Conservation (phyloP, 1,140 invertebrate genomes). For the Ostrea edulis region DNA sequence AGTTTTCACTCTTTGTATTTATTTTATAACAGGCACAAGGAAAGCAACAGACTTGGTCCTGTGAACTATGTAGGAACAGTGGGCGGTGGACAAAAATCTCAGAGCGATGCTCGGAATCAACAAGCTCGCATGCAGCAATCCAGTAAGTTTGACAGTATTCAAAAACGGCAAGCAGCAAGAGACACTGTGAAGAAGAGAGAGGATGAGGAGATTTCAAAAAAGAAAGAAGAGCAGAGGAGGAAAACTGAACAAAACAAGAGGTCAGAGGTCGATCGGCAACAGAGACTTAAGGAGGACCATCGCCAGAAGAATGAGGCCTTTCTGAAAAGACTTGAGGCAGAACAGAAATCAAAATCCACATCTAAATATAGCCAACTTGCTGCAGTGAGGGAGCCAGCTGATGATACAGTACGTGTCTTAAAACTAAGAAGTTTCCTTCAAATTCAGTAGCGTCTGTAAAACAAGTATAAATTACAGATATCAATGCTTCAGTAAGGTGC, state of each 20-base stretch:
- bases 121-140: not conserved
- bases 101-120: not conserved
- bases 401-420: not conserved
- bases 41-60: slow-evolving; percentile 15
- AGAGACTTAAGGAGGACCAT: not conserved
- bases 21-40: slow-evolving; percentile 24
- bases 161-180: slow-evolving; percentile 10
- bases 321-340: slow-evolving; percentile 2
- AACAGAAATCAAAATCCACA: slow-evolving; percentile 15
- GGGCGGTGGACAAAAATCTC: slow-evolving; percentile 24
- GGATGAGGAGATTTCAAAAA: slow-evolving; percentile 14
- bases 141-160: slow-evolving; percentile 11
- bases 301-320: slow-evolving; percentile 20
- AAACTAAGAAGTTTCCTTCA: not conserved
- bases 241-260: not conserved
- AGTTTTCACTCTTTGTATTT: not conserved
- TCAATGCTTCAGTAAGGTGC: no score
- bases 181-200: slow-evolving; percentile 7
- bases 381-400: not conserved
- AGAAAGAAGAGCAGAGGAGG: slow-evolving; percentile 16
- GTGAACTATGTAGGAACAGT: slow-evolving; percentile 34
- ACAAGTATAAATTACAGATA: no score
- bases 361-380: not conserved
- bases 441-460: no score
- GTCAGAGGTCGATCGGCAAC: not conserved